Evolutionary conservation across 2,113 vertebrate species (phyloP).

Genomic region (Sakesphorus luctuosus): DNA sequence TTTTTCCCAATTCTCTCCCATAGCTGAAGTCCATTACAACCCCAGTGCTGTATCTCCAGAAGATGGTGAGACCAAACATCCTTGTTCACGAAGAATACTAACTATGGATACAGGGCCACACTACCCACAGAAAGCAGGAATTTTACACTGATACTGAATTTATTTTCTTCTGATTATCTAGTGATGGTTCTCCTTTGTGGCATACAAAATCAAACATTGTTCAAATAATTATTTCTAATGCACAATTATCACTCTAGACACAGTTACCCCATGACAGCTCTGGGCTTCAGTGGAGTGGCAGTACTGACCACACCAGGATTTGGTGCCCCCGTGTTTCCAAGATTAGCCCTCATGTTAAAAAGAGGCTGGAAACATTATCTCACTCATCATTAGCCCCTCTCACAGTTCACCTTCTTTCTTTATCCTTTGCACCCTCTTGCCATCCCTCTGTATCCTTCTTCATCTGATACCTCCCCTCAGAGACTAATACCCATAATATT

Average conservation of each 20-base stretch:
- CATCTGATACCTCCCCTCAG: background rate
- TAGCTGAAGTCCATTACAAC: conserved; percentile 51
- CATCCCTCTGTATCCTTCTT: background rate
- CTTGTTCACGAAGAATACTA: conserved; percentile 18
- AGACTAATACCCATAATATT: background rate
- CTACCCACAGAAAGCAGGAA: conserved; percentile 13
- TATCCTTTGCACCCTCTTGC: background rate
- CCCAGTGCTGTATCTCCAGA: background rate
- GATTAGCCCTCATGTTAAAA: background rate
- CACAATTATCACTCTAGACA: background rate
- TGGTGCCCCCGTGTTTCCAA: background rate
- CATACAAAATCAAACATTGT: background rate
- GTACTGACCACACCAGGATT: background rate
- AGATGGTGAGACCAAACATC: background rate
- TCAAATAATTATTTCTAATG: background rate
- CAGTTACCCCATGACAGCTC: background rate
- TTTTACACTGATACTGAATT: conserved; percentile 7
- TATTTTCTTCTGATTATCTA: background rate
- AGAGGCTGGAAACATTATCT: background rate
- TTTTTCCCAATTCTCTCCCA: background rate
- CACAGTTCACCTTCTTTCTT: background rate
- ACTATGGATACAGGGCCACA: conserved; percentile 3
- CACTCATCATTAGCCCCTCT: background rate
- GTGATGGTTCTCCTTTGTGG: background rate
- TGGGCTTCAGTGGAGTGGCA: background rate